Base-by-base conservation (phyloP, 2,888 invertebrate genomes). In the Drosophila tanythrix region DNA sequence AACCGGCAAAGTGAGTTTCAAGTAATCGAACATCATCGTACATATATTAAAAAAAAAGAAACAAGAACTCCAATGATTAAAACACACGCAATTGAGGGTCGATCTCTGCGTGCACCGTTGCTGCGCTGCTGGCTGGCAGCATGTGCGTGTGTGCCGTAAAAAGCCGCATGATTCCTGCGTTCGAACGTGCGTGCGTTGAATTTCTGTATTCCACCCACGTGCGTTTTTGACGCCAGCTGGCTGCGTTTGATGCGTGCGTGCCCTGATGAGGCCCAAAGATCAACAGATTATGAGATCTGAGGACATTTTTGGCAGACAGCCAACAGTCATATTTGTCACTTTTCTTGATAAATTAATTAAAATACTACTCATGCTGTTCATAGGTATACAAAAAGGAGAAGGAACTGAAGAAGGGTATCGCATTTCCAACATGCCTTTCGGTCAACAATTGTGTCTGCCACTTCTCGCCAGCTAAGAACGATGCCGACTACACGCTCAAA, bases 371-470 rank as follows among this genome's bases (percentile, higher is more conserved):
- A 2, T 46, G 31, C 33, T 15, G 21, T 35, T 4, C 11, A 15
- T 70, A 93, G 93, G 93, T 93, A 76, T 99, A 98, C 94, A 99
- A 99, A 94, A 99, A 99, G 92, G 99, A 99, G 92, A 99, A 99
- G 92, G 98, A 99, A 83, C 95, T 99, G 89, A 99, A 98, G 93
- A 99, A 99, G 94, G 99, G 99, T 87, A 98, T 99, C 92, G 99
- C 99, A 48, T 99, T 99, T 94, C 99, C 99, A 64, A 99, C 99
- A 72, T 99, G 99, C 94, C 95, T 99, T 76, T 99, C 99, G 27
- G 97, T 99, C 67, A 99, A 99, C 94, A 99, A 99, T 94, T 99
- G 99, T 94, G 98, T 99, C 93, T 99, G 99, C 93, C 99, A 99
- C 93, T 99, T 96, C 93, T 99, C 99, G 58, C 99, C 99, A 31